phyloP scores from a whole-genome alignment of 2,797 vertebrate genomes.

The Aphelocoma californica region DNA sequence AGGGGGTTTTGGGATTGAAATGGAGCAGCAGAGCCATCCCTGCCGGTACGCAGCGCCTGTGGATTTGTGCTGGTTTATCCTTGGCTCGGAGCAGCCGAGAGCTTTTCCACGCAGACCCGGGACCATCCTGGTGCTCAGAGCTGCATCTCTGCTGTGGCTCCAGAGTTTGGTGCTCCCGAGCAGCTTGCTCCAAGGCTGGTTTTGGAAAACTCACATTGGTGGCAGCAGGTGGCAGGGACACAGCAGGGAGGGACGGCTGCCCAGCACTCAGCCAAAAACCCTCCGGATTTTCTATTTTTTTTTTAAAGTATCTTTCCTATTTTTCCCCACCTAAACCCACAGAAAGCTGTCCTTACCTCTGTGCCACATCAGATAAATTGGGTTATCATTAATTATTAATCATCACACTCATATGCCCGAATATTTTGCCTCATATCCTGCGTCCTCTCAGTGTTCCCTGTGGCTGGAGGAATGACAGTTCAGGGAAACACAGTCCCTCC shows the following conservation, averaged over 20 bases:
- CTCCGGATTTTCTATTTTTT: accelerated
- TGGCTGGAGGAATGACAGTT: accelerated
- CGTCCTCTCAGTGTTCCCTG: accelerated
- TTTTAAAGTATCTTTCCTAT: neutral
- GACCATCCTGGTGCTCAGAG: neutral
- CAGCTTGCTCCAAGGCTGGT: neutral
- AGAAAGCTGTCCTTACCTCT: neutral
- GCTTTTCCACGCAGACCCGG: neutral
- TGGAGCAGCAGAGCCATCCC: neutral
- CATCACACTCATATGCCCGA: neutral
- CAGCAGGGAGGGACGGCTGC: neutral
- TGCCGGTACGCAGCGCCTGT: accelerated
- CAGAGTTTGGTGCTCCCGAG: accelerated
- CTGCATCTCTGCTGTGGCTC: accelerated
- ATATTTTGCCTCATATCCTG: neutral
- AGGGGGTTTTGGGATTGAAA: neutral
- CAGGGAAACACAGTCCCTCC: neutral
- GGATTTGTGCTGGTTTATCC: accelerated
- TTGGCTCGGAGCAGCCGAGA: accelerated
- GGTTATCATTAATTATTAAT: neutral
- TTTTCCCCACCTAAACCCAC: neutral
- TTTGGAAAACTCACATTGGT: neutral
- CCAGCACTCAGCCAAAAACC: accelerated
- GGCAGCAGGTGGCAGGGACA: neutral
- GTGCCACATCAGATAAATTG: accelerated